phyloP scores from a whole-genome alignment of 37 sponge, comb jelly and placozoan genomes.

The Mnemiopsis leidyi region DNA sequence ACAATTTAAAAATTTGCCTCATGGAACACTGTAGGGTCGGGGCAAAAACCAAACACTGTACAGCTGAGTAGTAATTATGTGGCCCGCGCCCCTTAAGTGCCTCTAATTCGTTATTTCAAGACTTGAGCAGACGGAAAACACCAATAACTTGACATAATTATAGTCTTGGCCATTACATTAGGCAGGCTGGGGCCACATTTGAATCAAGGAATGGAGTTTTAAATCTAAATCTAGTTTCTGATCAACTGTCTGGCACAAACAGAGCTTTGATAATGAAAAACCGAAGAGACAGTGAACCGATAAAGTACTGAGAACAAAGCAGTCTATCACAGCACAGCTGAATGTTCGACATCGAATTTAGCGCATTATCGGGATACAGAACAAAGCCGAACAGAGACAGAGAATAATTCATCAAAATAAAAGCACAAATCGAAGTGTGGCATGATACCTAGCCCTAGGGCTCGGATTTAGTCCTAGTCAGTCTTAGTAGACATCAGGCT shows the following conservation, averaged over 20 bases:
- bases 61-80: background rate
- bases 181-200: background rate
- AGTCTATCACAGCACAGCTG: background rate
- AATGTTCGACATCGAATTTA: background rate
- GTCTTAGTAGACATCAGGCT: background rate
- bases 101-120: background rate
- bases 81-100: background rate
- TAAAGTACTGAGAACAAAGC: background rate
- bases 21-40: background rate
- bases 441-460: background rate
- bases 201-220: background rate
- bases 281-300: background rate
- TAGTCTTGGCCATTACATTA: background rate
- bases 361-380: background rate
- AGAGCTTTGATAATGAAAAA: background rate
- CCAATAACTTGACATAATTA: background rate
- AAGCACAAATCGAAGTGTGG: background rate
- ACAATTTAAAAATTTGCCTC: background rate
- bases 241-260: background rate
- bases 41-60: background rate
- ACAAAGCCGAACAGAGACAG: background rate
- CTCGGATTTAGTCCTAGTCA: background rate
- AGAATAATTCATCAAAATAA: background rate
- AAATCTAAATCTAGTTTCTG: background rate
- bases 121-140: background rate